Base-by-base conservation (phyloP, 2,113 vertebrate species). In the Rhadina sibilatrix region DNA sequence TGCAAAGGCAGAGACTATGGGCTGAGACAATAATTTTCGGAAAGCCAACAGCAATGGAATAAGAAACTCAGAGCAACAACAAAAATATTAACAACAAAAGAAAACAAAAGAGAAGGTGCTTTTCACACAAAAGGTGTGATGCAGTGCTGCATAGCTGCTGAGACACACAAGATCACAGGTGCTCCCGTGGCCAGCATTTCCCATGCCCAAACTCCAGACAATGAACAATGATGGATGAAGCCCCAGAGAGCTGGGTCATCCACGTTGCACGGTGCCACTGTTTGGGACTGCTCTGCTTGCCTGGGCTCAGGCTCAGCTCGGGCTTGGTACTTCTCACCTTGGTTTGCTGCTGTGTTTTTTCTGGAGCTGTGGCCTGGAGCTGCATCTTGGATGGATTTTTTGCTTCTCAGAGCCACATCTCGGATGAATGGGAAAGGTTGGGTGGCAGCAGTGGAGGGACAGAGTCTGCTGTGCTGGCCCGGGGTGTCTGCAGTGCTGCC, bases 191-290 rank as follows among this genome's bases (percentile, higher is more conserved):
- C 11, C 4, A 21, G 21, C 0, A 0, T 14, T 68, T 68, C 31
- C 21, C 2, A 3, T 31, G 16, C 25, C 37, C 42, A 31, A 50
- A 31, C 25, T 42, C 17, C 37, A 46, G 40, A 74, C n/a, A 31
- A 14, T 13, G 52, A 25, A 13, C 13, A 49, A 2, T 1, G 21
- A 50, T 35, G 37, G 17, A 14, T 0, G 0, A 50, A 57, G 52
- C 31, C 42, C 42, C 31, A 35, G 11, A 17, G 44, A 42, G 21
- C 37, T 50, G 44, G 10, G 25, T 35, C 31, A 35, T 11, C 35
- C 61, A 31, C 0, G 1, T 3, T 20, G 31, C 35, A 30, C 0
- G 0, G 35, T 1, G 0, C 8, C 1, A 2, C 25, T 50, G 5
- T 24, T 25, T 14, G 15, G 13, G 52, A 17, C 13, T 31, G 35